phyloP scores from a whole-genome alignment of 2,797 vertebrate genomes.

The Anomalospiza imberbis region DNA sequence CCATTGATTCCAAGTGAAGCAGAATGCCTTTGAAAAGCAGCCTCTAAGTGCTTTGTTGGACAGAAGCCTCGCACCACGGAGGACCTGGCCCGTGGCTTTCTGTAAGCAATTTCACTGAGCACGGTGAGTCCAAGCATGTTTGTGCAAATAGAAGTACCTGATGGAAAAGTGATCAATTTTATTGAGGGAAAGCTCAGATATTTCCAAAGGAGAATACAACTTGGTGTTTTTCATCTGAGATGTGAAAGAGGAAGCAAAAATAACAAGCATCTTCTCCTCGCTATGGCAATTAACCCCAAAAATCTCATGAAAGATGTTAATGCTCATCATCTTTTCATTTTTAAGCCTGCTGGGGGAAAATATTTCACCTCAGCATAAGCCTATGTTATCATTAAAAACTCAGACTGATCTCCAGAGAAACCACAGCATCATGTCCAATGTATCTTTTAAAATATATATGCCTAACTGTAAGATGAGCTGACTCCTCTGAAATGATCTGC shows the following conservation, averaged over 20 bases:
- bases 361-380: neutral
- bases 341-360: neutral
- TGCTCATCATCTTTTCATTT: neutral
- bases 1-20: conserved; percentile 53
- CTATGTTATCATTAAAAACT: neutral
- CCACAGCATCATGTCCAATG: neutral
- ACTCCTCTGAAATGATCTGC: neutral
- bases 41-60: conserved; percentile 64
- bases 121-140: neutral
- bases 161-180: conserved; percentile 55
- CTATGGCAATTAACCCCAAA: neutral
- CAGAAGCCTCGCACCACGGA: conserved; percentile 5
- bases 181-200: conserved; percentile 14
- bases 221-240: neutral
- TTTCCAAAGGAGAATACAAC: neutral
- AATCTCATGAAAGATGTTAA: neutral
- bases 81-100: conserved; percentile 7
- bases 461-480: neutral
- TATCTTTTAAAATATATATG: neutral
- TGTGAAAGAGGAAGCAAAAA: neutral
- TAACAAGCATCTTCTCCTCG: neutral
- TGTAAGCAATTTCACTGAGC: conserved; percentile 39
- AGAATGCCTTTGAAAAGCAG: conserved; percentile 56
- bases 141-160: conserved; percentile 22
- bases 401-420: neutral